phyloP scores from a whole-genome alignment of 2,888 invertebrate genomes.

The Orthosia incerta region DNA sequence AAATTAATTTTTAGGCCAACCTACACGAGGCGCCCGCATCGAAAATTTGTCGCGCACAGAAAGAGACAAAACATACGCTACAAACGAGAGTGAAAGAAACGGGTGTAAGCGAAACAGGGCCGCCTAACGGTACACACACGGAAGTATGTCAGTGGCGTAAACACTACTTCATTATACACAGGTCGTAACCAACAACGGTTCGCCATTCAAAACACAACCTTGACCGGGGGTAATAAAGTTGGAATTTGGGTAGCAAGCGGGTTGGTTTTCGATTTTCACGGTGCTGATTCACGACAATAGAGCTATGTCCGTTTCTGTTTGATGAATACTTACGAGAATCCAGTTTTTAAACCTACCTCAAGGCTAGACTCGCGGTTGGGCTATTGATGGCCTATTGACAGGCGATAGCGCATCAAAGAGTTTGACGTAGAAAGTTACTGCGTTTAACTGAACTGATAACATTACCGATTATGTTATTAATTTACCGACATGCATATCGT shows the following conservation, averaged over 20 bases:
- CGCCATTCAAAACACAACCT: constrained; percentile 81
- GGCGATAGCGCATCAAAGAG: constrained; percentile 25
- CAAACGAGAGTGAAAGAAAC: constrained; percentile 89
- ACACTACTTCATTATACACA: constrained; percentile 74
- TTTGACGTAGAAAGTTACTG: constrained; percentile 19
- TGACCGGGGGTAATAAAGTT: constrained; percentile 79
- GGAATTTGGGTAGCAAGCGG: constrained; percentile 71
- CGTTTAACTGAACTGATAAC: neutral
- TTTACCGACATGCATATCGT: constrained; percentile 1
- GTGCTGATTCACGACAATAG: constrained; percentile 88
- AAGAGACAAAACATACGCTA: constrained; percentile 78
- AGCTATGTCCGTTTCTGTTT: constrained; percentile 83
- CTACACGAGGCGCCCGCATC: constrained; percentile 89
- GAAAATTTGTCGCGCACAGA: constrained; percentile 88
- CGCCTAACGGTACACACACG: constrained; percentile 89
- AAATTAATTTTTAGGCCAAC: constrained; percentile 89
- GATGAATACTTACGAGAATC: constrained; percentile 81
- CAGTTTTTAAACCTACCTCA: constrained; percentile 88
- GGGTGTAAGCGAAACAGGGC: constrained; percentile 84
- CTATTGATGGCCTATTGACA: constrained; percentile 52
- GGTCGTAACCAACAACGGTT: constrained; percentile 78
- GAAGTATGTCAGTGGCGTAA: constrained; percentile 91
- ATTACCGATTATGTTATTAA: constrained; percentile 20
- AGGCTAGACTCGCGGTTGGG: constrained; percentile 74
- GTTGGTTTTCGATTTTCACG: constrained; percentile 90